Evolutionary conservation across 2,888 invertebrate genomes (phyloP).

Genomic region (Dendrolimus pini): DNA sequence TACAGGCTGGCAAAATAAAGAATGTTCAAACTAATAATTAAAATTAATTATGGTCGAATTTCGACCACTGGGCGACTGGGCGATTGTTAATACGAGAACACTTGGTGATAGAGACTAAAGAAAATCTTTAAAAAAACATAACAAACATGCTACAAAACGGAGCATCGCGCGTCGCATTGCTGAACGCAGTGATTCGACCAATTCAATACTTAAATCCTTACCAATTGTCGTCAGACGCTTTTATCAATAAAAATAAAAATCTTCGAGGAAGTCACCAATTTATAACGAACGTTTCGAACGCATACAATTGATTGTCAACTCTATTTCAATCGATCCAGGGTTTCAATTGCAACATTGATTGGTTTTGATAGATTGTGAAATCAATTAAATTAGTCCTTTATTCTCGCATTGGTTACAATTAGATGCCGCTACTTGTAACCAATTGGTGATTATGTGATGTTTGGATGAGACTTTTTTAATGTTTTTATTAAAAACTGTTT

Average conservation of each 20-base stretch:
- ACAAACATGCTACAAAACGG: no score
- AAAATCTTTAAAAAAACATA: no score
- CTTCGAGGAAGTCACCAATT: conserved; percentile 69
- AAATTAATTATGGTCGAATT: no score
- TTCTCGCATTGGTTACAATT: neutral
- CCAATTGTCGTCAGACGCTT: conserved; percentile 63
- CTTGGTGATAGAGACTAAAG: no score
- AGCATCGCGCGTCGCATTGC: no score
- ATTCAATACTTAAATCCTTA: conserved; percentile 62
- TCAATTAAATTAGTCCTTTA: conserved; percentile 49
- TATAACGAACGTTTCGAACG: conserved; percentile 32
- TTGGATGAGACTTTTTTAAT: no score
- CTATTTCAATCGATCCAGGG: conserved; percentile 6
- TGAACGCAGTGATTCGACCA: conserved; percentile 41
- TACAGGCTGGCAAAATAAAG: no score
- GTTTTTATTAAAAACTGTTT: neutral
- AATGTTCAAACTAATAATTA: no score
- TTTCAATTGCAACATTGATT: conserved; percentile 9
- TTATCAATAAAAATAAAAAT: conserved; percentile 74
- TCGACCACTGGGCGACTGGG: no score
- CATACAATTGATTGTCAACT: conserved; percentile 16
- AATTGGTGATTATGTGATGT: neutral
- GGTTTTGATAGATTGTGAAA: conserved; percentile 42
- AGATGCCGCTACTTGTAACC: neutral
- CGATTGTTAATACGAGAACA: no score